A percentile compares a stretch with the other conserved stretches of the same genome.
phyloP scores from a whole-genome alignment of 2,888 invertebrate genomes.

The Pyrochroa serraticornis region DNA sequence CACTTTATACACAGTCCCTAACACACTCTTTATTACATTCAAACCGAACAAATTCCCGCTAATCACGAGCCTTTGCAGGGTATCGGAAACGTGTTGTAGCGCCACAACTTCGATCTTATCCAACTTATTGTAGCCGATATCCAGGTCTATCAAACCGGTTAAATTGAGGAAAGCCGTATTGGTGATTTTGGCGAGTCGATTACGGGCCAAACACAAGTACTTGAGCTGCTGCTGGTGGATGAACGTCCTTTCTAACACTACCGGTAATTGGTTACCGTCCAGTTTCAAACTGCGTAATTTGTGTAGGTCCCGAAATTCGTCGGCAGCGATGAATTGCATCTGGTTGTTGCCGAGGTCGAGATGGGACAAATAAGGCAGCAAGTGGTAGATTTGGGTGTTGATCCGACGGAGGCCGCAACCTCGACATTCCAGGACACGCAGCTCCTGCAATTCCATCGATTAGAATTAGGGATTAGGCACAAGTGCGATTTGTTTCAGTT shows the following conservation, averaged over 20 bases:
- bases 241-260: constrained; percentile 75
- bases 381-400: constrained; percentile 79
- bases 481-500: no score
- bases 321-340: constrained; percentile 75
- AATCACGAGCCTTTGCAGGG: constrained; percentile 69
- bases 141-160: constrained; percentile 70
- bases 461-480: no score
- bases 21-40: constrained; percentile 63
- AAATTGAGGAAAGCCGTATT: constrained; percentile 76
- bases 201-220: constrained; percentile 68
- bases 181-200: constrained; percentile 76
- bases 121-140: constrained; percentile 78
- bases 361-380: constrained; percentile 73
- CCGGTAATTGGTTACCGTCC: constrained; percentile 79
- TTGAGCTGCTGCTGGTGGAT: constrained; percentile 58
- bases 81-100: constrained; percentile 66
- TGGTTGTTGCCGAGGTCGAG: constrained; percentile 79
- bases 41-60: constrained; percentile 74
- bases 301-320: constrained; percentile 74
- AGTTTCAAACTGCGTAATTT: constrained; percentile 68
- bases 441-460: constrained; percentile 62
- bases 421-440: constrained; percentile 74
- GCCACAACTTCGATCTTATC: constrained; percentile 69
- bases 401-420: constrained; percentile 74
- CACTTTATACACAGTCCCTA: constrained; percentile 66